Percentiles rank a stretch among this genome's conserved stretches.
Conservation (phyloP, 1,140 invertebrate species). For the Diprion similis region DNA sequence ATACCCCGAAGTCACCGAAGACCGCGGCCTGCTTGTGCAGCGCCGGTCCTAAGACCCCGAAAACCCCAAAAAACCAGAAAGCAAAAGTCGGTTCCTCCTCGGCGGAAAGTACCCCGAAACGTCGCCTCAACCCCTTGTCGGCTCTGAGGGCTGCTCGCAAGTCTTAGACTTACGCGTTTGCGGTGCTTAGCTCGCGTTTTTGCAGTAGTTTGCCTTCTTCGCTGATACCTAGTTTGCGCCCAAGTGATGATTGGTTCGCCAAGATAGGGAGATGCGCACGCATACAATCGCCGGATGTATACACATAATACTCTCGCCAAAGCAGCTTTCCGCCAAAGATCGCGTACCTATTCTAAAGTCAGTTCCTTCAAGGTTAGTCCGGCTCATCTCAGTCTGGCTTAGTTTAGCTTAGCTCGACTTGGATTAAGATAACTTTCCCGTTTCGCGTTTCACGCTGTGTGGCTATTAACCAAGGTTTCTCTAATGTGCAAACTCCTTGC, state of each 20-base stretch:
- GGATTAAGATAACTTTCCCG: too few species aligned
- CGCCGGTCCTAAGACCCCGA: constrained; percentile 40
- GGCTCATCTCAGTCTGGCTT: background rate
- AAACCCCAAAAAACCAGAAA: constrained; percentile 50
- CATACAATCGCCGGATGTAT: background rate
- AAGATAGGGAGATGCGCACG: background rate
- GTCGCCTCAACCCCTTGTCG: constrained; percentile 53
- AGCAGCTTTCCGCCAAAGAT: background rate
- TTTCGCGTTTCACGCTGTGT: background rate
- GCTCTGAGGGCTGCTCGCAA: constrained; percentile 53
- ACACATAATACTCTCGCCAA: background rate
- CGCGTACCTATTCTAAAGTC: background rate
- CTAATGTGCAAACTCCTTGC: too few species aligned
- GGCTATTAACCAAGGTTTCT: background rate
- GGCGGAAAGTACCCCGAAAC: constrained; percentile 51
- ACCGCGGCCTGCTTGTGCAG: background rate
- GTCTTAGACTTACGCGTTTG: constrained; percentile 36
- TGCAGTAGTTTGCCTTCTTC: background rate
- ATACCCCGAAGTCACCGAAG: background rate
- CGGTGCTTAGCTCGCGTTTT: too few species aligned
- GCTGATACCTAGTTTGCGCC: background rate
- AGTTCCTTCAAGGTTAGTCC: background rate
- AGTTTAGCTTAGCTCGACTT: too few species aligned
- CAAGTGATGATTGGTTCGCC: background rate
- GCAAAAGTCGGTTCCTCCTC: constrained; percentile 51